Evolutionary conservation across 2,888 invertebrate species (phyloP), one percentile per base, ranked within the genome.

Genomic region (Cynaeus angustus): DNA sequence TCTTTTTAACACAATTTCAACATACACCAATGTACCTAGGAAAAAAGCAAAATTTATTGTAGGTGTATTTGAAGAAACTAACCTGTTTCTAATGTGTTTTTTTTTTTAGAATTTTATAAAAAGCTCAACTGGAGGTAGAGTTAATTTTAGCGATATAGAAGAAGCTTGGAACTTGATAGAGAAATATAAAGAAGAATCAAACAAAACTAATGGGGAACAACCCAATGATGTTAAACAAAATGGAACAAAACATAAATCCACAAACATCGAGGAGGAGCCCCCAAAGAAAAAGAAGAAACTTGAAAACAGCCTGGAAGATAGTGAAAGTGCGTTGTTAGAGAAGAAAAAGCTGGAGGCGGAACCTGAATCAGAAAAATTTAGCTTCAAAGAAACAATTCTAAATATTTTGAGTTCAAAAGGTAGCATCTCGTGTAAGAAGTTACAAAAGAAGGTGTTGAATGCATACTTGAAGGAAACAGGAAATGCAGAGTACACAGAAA

Each of bases 11-110:
- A 88, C 86, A 2, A 87, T 96, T 53, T 89, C 91, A 59, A 89
- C 88, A 58, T 80, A 91, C 62, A 74, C 91, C 41, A 97, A 97
- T 81, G 92, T 96, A 75, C 97, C 97, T 3, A 88, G 95, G 14
- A 97, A 96, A 84, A 93, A 93, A 83, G 87, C 88, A 0, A 96
- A 95, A 82, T 97, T 96, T 81, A 83, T 92, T 74, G 85, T 84
- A 79, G 78, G 80, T 52, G n/a, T n/a, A n/a, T n/a, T n/a, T n/a
- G n/a, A n/a, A n/a, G n/a, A n/a, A n/a, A n/a, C n/a, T n/a, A n/a
- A n/a, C n/a, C n/a, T n/a, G n/a, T n/a, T n/a, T n/a, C n/a, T n/a
- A n/a, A n/a, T n/a, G n/a, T n/a, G n/a, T n/a, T 21, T 14, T 10
- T 3, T 43, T 1, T 82, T 81, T 37, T 55, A 85, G 76, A 94